Conservation (phyloP, 2,888 invertebrate genomes). For the Drosophila anomalata region DNA sequence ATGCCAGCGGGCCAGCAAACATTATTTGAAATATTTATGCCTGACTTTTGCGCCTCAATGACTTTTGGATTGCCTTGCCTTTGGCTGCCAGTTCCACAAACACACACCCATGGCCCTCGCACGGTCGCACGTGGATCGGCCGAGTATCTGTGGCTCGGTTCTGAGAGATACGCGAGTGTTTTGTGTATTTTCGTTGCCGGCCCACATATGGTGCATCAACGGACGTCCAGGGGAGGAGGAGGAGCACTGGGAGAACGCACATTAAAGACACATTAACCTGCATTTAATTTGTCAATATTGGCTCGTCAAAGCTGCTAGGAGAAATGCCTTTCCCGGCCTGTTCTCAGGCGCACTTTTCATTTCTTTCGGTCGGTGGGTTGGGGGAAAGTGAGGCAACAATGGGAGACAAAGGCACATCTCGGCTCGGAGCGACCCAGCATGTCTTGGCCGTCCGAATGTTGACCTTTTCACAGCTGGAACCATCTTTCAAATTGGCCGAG, state of each 20-base stretch:
- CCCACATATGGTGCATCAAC: slow-evolving; percentile 62
- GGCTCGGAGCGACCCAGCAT: slow-evolving; percentile 37
- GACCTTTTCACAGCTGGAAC: slow-evolving; percentile 76
- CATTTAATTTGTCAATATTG: slow-evolving; percentile 79
- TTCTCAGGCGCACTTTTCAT: slow-evolving; percentile 76
- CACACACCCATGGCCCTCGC: slow-evolving; percentile 8
- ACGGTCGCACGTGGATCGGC: slow-evolving; percentile 2
- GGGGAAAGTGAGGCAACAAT: slow-evolving; percentile 68
- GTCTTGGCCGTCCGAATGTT: slow-evolving; percentile 57
- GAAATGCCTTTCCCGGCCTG: slow-evolving; percentile 53
- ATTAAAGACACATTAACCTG: slow-evolving; percentile 77
- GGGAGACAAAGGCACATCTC: slow-evolving; percentile 8
- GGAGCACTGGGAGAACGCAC: slow-evolving; percentile 43
- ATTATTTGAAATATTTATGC: slow-evolving; percentile 80
- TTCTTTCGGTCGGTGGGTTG: slow-evolving; percentile 54
- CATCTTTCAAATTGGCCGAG: slow-evolving; percentile 65
- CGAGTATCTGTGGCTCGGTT: slow-evolving; percentile 37
- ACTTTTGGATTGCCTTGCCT: slow-evolving; percentile 80
- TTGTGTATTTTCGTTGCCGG: slow-evolving; percentile 46
- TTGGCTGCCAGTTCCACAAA: slow-evolving; percentile 68
- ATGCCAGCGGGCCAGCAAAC: slow-evolving; percentile 72
- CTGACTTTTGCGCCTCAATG: slow-evolving; percentile 80
- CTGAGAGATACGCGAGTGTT: slow-evolving; percentile 37
- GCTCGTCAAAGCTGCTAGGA: slow-evolving; percentile 41
- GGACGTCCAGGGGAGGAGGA: no score